phyloP scores from a whole-genome alignment of 2,888 invertebrate species.

The Aporophyla lueneburgensis region DNA sequence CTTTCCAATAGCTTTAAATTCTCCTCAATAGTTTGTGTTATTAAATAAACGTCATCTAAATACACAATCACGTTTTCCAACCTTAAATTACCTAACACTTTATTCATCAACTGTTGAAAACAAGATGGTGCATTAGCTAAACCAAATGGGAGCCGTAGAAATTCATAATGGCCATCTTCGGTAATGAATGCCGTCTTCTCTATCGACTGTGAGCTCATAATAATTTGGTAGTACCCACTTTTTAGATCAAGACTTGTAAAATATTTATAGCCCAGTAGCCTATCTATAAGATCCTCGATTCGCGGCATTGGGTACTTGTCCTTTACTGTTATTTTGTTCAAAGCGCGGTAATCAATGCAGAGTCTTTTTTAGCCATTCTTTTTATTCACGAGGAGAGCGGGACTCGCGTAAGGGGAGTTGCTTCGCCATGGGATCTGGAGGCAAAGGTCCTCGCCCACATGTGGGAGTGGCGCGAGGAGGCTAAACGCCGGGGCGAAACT shows the following conservation, averaged over 20 bases:
- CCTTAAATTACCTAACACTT: neutral
- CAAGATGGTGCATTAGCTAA: conserved; percentile 34
- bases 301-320: conserved; percentile 11
- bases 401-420: conserved; percentile 7
- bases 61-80: conserved; percentile 9
- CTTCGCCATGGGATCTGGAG: no score
- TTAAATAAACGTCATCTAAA: conserved; percentile 36
- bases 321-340: conserved; percentile 8
- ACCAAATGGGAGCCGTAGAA: conserved; percentile 20
- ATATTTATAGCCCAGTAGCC: conserved; percentile 12
- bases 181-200: conserved; percentile 31
- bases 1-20: neutral
- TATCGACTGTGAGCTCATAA: conserved; percentile 1
- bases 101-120: conserved; percentile 38
- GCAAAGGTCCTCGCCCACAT: no score
- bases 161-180: conserved; percentile 29
- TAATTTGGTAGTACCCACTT: conserved; percentile 29
- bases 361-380: conserved; percentile 3
- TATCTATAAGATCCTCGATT: conserved; percentile 24
- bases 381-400: neutral
- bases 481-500: no score
- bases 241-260: conserved; percentile 19
- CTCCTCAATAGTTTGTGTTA: neutral
- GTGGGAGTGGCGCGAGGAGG: no score
- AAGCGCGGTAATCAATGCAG: conserved; percentile 5